A percentile compares a stretch with the other conserved stretches of the same genome.
phyloP scores from a whole-genome alignment of 2,888 invertebrate genomes.

The Mechanitis mazaeus region DNA sequence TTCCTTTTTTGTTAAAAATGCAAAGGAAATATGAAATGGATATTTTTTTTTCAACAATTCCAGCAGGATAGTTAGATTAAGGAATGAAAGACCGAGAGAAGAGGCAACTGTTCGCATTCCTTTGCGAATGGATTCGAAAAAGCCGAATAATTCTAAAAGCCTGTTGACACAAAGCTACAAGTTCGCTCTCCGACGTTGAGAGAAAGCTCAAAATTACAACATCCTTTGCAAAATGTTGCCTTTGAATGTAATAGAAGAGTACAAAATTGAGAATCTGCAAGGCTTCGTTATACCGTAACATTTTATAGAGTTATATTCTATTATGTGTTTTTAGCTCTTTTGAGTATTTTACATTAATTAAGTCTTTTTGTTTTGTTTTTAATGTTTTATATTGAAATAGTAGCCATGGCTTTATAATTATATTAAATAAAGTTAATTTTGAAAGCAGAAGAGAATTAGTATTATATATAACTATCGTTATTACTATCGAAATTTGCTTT shows the following conservation, averaged over 20 bases:
- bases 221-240: constrained; percentile 29
- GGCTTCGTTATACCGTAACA: constrained; percentile 11
- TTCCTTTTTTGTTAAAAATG: constrained; percentile 13
- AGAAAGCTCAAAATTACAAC: constrained; percentile 34
- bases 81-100: constrained; percentile 25
- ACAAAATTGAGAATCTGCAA: constrained; percentile 29
- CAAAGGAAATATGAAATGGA: constrained; percentile 10
- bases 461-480: too few species aligned
- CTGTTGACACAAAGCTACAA: constrained; percentile 32
- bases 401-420: too few species aligned
- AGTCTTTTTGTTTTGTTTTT: constrained; percentile 10
- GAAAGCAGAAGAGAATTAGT: too few species aligned
- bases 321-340: constrained; percentile 4
- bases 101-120: constrained; percentile 24
- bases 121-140: constrained; percentile 32
- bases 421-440: too few species aligned
- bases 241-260: constrained; percentile 29
- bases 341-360: neutral
- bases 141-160: constrained; percentile 32
- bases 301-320: neutral
- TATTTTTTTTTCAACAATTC: constrained; percentile 19
- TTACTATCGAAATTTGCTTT: too few species aligned
- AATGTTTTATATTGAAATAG: neutral
- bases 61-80: constrained; percentile 28
- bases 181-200: constrained; percentile 32